Conservation (phyloP, 2,797 vertebrate species). For the Sarcophilus harrisii region DNA sequence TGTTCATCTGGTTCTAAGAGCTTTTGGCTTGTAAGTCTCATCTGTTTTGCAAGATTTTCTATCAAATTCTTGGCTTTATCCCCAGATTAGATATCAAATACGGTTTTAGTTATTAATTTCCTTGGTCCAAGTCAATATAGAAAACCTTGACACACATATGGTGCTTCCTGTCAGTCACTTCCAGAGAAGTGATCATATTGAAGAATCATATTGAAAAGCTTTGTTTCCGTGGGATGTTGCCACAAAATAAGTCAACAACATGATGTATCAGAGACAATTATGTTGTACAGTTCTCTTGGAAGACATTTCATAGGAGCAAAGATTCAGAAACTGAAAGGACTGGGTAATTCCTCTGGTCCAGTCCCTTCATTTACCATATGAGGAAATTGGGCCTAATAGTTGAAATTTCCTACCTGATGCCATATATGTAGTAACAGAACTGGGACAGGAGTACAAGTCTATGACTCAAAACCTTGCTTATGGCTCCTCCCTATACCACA, state of each 20-base stretch:
- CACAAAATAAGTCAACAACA: not conserved
- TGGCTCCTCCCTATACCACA: not conserved
- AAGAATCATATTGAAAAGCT: not conserved
- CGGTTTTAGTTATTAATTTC: slow-evolving; percentile 58
- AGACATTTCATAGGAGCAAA: too few species aligned
- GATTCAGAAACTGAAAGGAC: not conserved
- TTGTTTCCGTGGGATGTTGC: not conserved
- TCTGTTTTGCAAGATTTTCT: slow-evolving; percentile 68
- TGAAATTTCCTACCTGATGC: not conserved
- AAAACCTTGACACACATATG: not conserved
- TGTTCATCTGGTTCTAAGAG: slow-evolving; percentile 19
- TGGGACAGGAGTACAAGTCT: not conserved
- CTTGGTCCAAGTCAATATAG: slow-evolving; percentile 18
- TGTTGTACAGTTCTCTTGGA: not conserved
- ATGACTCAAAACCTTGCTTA: not conserved
- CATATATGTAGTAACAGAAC: not conserved
- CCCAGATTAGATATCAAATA: slow-evolving; percentile 63
- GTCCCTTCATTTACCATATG: not conserved
- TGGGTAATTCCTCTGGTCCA: not conserved
- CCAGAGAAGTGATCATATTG: not conserved
- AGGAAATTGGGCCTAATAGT: not conserved
- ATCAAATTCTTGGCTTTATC: slow-evolving; percentile 67
- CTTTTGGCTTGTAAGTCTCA: slow-evolving; percentile 66
- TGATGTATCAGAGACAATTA: not conserved
- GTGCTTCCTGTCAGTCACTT: not conserved